Percentiles rank a stretch among this genome's conserved stretches.
Conservation (phyloP, 2,888 invertebrate species). For the Microplitis deprimator region DNA sequence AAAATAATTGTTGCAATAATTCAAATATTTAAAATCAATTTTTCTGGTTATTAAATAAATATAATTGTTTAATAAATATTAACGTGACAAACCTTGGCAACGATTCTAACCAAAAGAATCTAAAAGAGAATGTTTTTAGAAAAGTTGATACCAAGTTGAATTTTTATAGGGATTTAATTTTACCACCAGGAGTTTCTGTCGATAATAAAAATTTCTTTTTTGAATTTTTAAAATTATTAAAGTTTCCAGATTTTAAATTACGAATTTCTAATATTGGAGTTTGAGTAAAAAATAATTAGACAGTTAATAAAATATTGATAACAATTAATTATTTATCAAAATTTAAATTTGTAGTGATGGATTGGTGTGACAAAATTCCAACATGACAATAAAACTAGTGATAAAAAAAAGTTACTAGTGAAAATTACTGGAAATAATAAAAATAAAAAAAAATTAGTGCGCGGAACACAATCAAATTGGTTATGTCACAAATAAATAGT, state of each 20-base stretch:
- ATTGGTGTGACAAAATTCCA: too few species aligned
- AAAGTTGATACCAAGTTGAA: constrained; percentile 32
- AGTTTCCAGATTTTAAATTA: too few species aligned
- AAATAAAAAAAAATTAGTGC: constrained; percentile 14
- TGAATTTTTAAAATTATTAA: too few species aligned
- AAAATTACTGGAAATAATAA: not conserved
- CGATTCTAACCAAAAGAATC: constrained; percentile 1
- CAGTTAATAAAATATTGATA: not conserved
- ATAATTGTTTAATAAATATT: not conserved
- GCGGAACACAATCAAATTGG: constrained; percentile 20
- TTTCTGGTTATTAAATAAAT: not conserved
- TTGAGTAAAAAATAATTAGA: not conserved
- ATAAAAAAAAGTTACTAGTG: too few species aligned
- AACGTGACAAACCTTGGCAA: not conserved
- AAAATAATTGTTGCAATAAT: not conserved
- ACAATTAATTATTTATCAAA: too few species aligned
- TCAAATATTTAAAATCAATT: not conserved
- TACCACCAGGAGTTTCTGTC: not conserved
- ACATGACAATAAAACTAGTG: too few species aligned
- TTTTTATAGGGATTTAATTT: not conserved
- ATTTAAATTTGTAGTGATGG: too few species aligned
- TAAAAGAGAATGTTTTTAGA: constrained; percentile 39
- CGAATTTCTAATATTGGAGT: not conserved
- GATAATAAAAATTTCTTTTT: not conserved
- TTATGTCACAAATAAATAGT: not conserved